These are phyloP conservation scores for Acrobasis repandana DNA, from an alignment of 2,888 invertebrate species.

Conservation along the genomic window DNA sequence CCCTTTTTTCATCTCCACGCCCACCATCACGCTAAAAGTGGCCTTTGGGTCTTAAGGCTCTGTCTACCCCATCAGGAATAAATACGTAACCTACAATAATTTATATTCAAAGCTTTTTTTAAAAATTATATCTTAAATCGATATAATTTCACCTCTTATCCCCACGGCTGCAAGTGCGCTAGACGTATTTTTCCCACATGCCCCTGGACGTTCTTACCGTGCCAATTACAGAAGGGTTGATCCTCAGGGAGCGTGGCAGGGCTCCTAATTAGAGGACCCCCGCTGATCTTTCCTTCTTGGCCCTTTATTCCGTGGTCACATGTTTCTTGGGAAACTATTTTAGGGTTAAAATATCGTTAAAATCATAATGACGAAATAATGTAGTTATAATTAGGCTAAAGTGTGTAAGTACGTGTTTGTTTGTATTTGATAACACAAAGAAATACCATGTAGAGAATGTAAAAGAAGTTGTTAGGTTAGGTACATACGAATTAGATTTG, in stretches of 20 bases:
- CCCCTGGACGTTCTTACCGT: conserved; percentile 76
- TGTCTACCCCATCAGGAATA: no score
- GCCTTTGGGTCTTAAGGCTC: no score
- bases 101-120: no score
- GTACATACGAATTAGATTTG: not conserved
- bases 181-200: conserved; percentile 64
- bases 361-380: no score
- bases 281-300: conserved; percentile 47
- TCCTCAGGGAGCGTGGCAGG: conserved; percentile 69
- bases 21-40: no score
- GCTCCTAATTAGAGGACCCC: conserved; percentile 78
- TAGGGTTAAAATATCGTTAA: not conserved
- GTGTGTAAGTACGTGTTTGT: no score
- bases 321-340: conserved; percentile 14
- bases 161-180: conserved; percentile 60
- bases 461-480: no score
- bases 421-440: no score
- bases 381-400: no score
- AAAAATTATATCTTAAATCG: not conserved
- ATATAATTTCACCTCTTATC: conserved; percentile 13
- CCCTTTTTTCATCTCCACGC: no score
- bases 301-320: conserved; percentile 16
- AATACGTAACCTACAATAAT: no score
- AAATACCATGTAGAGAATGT: no score
- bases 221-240: conserved; percentile 77